These are phyloP conservation scores for Cotesia typhae DNA, from an alignment of 1,140 invertebrate species.

Conservation along the genomic window DNA sequence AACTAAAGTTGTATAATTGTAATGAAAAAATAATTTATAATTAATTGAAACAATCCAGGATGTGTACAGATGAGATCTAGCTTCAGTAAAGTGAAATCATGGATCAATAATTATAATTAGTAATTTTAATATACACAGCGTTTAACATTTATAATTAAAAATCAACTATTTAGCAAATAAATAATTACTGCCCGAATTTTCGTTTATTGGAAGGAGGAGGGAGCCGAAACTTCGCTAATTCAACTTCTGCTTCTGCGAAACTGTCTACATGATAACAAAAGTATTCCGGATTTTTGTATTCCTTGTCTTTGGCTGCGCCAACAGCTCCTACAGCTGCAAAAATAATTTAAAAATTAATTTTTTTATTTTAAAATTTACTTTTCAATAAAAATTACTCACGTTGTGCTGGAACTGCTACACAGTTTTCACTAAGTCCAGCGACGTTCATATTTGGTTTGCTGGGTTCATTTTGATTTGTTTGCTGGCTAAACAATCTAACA, in stretches of 20 bases:
- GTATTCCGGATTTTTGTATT: slow-evolving; percentile 89
- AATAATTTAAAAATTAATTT: slow-evolving; percentile 31
- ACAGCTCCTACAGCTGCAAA: slow-evolving; percentile 70
- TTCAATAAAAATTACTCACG: slow-evolving; percentile 53
- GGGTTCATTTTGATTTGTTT: neutral
- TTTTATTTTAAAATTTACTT: slow-evolving; percentile 18
- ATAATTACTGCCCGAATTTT: slow-evolving; percentile 47
- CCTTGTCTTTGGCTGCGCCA: slow-evolving; percentile 74
- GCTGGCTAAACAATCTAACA: neutral
- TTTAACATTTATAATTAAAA: no score
- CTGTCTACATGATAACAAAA: slow-evolving; percentile 81
- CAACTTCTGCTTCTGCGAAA: slow-evolving; percentile 85
- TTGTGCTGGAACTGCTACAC: slow-evolving; percentile 67
- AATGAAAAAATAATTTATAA: no score
- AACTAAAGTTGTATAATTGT: no score
- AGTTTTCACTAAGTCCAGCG: slow-evolving; percentile 71
- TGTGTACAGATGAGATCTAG: no score
- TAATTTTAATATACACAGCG: no score
- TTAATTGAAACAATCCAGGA: no score
- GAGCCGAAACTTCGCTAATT: slow-evolving; percentile 80
- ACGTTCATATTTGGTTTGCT: slow-evolving; percentile 61
- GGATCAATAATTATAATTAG: no score
- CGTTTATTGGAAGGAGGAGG: slow-evolving; percentile 74
- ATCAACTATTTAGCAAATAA: neutral
- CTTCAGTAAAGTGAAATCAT: no score